phyloP scores from a whole-genome alignment of 1,140 invertebrate genomes.

The Oscheius sp. region DNA sequence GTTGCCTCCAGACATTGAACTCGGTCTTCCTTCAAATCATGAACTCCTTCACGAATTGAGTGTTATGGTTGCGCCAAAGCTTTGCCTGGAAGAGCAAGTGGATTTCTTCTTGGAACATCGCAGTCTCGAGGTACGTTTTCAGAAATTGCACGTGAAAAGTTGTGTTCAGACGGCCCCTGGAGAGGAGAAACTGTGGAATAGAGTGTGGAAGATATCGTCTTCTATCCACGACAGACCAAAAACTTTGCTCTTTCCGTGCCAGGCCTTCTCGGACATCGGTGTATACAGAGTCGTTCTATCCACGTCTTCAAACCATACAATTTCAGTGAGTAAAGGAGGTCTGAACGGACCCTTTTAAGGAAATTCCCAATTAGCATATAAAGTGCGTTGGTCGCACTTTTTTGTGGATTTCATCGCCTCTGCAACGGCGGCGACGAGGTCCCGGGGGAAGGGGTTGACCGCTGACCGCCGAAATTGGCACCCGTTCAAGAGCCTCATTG shows the following conservation, averaged over 20 bases:
- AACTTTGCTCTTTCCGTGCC: conserved; percentile 12
- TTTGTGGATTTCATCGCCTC: conserved; percentile 3
- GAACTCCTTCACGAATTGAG: conserved; percentile 25
- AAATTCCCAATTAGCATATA: no score
- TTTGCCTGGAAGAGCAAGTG: conserved; percentile 4
- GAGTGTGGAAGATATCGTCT: background rate
- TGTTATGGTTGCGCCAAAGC: conserved; percentile 17
- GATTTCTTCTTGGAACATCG: conserved; percentile 14
- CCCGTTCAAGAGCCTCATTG: conserved; percentile 18
- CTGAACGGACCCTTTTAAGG: no score
- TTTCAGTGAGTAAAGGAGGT: no score
- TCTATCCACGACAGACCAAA: conserved; percentile 17
- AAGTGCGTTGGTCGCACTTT: background rate
- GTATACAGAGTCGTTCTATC: conserved; percentile 23
- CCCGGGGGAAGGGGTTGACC: background rate
- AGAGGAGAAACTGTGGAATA: conserved; percentile 14
- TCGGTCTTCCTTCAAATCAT: conserved; percentile 15
- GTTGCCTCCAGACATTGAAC: conserved; percentile 14
- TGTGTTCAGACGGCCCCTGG: conserved; percentile 16
- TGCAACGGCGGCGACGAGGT: no score
- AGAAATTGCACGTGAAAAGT: background rate
- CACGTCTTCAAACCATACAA: no score
- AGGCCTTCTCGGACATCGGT: conserved; percentile 24
- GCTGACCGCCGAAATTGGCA: conserved; percentile 1
- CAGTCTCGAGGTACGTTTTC: conserved; percentile 14